These are phyloP conservation scores for Ophion obscuratus DNA, from an alignment of 2,888 invertebrate species.

Conservation along the genomic window DNA sequence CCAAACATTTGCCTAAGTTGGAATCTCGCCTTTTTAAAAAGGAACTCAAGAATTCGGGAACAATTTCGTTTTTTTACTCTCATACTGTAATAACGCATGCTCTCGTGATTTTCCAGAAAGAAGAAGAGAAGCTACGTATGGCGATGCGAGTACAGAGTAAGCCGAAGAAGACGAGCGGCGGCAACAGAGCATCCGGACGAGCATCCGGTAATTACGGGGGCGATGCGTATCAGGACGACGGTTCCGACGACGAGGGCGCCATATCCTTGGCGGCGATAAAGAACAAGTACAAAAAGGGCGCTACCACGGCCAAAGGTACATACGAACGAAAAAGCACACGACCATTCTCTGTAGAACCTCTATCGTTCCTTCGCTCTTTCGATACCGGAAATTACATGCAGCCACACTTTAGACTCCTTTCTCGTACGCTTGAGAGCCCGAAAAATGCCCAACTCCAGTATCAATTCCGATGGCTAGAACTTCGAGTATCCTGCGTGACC, in stretches of 20 bases:
- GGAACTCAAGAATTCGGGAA: too few relatives aligned
- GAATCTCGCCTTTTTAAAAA: too few relatives aligned
- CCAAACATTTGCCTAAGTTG: too few relatives aligned
- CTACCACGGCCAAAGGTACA: constrained; percentile 83
- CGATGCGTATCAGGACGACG: constrained; percentile 88
- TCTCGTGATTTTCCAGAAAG: constrained; percentile 88
- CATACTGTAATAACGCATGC: not conserved
- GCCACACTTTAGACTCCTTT: constrained; percentile 2
- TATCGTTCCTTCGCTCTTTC: not conserved
- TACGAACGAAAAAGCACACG: not conserved
- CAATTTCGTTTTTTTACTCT: not conserved
- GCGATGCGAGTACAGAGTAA: constrained; percentile 91
- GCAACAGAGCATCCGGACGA: constrained; percentile 83
- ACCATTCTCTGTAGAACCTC: not conserved
- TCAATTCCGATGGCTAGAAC: not conserved
- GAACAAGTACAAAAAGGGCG: constrained; percentile 94
- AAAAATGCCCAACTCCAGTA: not conserved
- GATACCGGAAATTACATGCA: not conserved
- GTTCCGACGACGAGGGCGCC: constrained; percentile 96
- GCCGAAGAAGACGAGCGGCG: constrained; percentile 85
- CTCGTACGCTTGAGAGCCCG: not conserved
- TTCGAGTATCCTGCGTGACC: not conserved
- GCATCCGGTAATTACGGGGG: constrained; percentile 84
- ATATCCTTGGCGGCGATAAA: constrained; percentile 97
- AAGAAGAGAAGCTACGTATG: constrained; percentile 97